Percentiles rank a stretch among this genome's conserved stretches.
These are phyloP conservation scores for Zaprionus camerounensis DNA, from an alignment of 1,140 invertebrate genomes.

Conservation along the genomic window DNA sequence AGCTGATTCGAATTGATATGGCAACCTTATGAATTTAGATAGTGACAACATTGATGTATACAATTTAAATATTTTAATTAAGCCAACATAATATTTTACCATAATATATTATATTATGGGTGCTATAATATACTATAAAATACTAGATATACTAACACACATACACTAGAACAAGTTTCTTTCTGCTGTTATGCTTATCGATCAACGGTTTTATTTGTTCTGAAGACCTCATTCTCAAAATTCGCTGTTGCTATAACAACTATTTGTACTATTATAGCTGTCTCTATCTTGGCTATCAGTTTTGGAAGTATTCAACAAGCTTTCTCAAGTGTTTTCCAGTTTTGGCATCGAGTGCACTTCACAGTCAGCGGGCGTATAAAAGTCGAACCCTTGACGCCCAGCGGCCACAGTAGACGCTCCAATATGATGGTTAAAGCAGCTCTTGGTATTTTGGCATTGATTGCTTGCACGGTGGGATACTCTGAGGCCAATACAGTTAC, in stretches of 20 bases:
- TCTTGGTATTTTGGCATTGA: conserved; percentile 37
- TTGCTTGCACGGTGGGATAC: conserved; percentile 35
- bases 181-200: not conserved
- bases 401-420: conserved; percentile 41
- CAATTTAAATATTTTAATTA: no score
- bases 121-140: not conserved
- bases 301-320: not conserved
- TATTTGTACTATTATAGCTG: not conserved
- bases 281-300: conserved; percentile 9
- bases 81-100: not conserved
- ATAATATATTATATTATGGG: not conserved
- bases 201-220: not conserved
- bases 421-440: conserved; percentile 62
- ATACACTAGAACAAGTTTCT: not conserved
- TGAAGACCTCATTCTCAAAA: not conserved
- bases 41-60: no score
- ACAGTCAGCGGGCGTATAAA: conserved; percentile 62
- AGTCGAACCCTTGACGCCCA: conserved; percentile 45
- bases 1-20: no score
- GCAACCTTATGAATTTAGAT: no score
- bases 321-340: conserved; percentile 28
- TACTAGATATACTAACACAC: not conserved
- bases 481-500: conserved; percentile 45
- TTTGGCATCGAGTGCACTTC: conserved; percentile 56
- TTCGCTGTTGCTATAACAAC: not conserved